Percentiles rank a stretch among this genome's conserved stretches.
These are phyloP conservation scores for Enoplosus armatus DNA, from an alignment of 2,797 vertebrate species.

Conservation along the genomic window DNA sequence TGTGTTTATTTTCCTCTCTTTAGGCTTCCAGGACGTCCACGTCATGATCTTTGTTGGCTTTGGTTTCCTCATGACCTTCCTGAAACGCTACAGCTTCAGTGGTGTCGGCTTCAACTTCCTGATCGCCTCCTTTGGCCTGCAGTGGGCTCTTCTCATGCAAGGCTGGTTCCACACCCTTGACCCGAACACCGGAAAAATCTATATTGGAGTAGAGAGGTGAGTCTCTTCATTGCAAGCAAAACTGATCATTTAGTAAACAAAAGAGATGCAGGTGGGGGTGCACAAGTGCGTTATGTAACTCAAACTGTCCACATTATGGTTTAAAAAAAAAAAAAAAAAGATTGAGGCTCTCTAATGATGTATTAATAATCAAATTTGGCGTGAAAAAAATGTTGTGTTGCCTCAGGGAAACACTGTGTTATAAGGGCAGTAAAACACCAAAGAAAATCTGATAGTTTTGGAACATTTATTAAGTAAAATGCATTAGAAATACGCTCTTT, in stretches of 20 bases:
- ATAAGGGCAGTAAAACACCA: no score
- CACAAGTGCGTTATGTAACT: not conserved
- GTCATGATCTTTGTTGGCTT: constrained; percentile 99
- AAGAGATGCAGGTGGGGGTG: no score
- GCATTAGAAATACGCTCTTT: no score
- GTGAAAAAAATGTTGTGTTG: no score
- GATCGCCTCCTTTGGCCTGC: constrained; percentile 94
- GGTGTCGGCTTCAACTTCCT: constrained; percentile 96
- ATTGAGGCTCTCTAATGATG: no score
- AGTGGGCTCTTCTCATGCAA: constrained; percentile 98
- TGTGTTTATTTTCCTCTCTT: not conserved
- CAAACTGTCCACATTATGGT: no score
- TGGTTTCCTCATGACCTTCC: constrained; percentile 97
- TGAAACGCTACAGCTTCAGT: constrained; percentile 94
- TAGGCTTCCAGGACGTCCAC: constrained; percentile 98
- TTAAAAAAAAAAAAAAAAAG: no score
- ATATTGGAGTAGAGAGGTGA: constrained; percentile 91
- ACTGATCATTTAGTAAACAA: not conserved
- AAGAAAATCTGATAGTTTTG: no score
- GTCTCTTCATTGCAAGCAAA: constrained; percentile 1
- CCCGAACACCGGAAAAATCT: constrained; percentile 81
- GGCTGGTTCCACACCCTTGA: constrained; percentile 93
- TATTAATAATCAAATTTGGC: no score
- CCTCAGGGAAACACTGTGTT: no score
- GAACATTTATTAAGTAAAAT: no score